phyloP scores from a whole-genome alignment of 2,797 vertebrate species.

The Leptoclinus maculatus region DNA sequence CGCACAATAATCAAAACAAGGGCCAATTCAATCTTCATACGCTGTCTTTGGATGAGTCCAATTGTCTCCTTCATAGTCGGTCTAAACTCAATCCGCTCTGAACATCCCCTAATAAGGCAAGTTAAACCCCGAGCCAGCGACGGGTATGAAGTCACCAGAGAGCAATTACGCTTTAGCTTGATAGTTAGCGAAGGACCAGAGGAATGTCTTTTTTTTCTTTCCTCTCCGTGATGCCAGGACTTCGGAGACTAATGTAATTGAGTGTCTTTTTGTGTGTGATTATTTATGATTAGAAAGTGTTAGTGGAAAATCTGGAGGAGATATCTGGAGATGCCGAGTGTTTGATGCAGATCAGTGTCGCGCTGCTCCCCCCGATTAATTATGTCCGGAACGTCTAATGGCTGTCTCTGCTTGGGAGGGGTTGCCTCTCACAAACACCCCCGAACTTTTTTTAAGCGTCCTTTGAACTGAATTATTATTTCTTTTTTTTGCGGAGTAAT shows the following conservation, averaged over 20 bases:
- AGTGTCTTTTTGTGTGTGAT: conserved; percentile 84
- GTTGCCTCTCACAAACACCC: conserved; percentile 66
- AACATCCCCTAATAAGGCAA: conserved; percentile 84
- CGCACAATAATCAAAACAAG: conserved; percentile 74
- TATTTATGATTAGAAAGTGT: conserved; percentile 88
- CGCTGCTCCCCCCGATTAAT: conserved; percentile 81
- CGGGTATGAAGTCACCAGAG: conserved; percentile 86
- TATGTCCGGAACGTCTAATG: conserved; percentile 77
- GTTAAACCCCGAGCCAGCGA: conserved; percentile 83
- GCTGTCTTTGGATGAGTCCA: conserved; percentile 66
- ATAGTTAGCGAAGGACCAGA: conserved; percentile 84
- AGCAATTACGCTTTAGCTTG: conserved; percentile 86
- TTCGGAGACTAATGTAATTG: conserved; percentile 87
- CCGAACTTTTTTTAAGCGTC: conserved; percentile 68
- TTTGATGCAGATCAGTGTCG: conserved; percentile 83
- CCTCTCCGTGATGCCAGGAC: conserved; percentile 75
- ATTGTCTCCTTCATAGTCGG: conserved; percentile 68
- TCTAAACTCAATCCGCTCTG: conserved; percentile 71
- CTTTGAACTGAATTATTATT: conserved; percentile 78
- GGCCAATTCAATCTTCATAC: conserved; percentile 64
- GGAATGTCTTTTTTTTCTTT: conserved; percentile 69
- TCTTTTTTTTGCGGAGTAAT: conserved; percentile 55
- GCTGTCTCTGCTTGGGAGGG: conserved; percentile 66
- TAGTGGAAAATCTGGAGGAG: conserved; percentile 83
- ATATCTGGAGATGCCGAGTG: conserved; percentile 77